phyloP scores from a whole-genome alignment of 2,113 vertebrate species.

The Danionella cerebrum region DNA sequence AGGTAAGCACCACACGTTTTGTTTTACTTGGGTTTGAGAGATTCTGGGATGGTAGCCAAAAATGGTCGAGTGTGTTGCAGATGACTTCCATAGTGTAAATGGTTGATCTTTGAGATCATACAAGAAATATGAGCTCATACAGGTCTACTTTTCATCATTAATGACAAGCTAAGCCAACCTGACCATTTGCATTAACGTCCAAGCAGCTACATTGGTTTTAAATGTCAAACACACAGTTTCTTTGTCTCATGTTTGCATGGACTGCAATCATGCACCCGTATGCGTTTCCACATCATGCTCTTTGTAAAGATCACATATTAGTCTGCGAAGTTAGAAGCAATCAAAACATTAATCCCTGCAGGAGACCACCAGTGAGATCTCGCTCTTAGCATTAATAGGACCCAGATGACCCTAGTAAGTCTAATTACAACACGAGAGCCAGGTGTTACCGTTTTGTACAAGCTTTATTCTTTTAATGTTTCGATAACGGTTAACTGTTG shows the following conservation, averaged over 20 bases:
- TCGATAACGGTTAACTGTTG: neutral
- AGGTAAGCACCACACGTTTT: constrained; percentile 61
- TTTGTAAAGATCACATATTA: neutral
- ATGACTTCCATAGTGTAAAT: neutral
- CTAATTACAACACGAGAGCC: neutral
- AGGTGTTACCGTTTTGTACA: neutral
- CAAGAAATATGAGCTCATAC: neutral
- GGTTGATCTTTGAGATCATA: neutral
- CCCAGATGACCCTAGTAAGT: constrained; percentile 1
- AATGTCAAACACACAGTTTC: neutral
- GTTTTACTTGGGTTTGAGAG: neutral
- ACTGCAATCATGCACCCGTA: neutral
- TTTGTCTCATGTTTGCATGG: neutral
- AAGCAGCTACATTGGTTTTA: neutral
- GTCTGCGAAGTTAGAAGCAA: neutral
- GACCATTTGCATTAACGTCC: neutral
- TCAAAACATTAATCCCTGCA: neutral
- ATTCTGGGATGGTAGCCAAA: neutral
- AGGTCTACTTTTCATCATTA: neutral
- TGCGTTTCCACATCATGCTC: neutral
- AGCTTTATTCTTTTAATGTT: neutral
- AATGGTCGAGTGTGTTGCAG: neutral
- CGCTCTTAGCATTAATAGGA: neutral
- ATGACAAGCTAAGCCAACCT: neutral
- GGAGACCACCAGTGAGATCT: neutral